Evolutionary conservation across 2,797 vertebrate genomes (phyloP).

Genomic region (Margarornis squamiger): DNA sequence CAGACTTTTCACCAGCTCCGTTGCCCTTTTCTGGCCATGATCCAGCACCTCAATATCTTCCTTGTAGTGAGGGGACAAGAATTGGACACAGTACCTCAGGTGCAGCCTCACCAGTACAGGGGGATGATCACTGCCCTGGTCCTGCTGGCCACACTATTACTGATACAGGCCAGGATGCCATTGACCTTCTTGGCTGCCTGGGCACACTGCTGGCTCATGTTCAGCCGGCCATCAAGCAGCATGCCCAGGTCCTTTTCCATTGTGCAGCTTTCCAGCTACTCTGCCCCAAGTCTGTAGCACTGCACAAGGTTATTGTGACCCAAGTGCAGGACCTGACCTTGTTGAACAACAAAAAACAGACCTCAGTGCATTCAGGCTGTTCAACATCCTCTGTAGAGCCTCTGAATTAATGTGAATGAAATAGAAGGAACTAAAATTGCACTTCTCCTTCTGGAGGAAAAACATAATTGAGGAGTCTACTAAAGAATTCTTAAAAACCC

Average conservation of each 20-base stretch:
- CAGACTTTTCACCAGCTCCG: background rate
- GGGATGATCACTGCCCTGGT: rapidly evolving
- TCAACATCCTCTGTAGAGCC: background rate
- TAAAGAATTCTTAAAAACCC: background rate
- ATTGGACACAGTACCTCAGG: rapidly evolving
- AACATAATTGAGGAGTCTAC: background rate
- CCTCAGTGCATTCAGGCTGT: background rate
- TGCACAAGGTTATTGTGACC: background rate
- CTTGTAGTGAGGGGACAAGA: background rate
- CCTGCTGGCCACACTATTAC: background rate
- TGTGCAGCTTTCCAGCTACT: background rate
- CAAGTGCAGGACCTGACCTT: background rate
- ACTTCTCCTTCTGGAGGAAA: background rate
- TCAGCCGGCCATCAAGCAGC: background rate
- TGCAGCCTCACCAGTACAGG: background rate
- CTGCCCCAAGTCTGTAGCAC: no score
- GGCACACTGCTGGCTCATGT: background rate
- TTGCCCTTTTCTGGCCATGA: rapidly evolving
- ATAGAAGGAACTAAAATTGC: background rate
- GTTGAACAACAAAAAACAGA: background rate
- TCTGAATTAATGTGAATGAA: background rate
- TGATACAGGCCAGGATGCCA: background rate
- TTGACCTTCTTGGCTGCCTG: background rate
- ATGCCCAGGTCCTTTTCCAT: background rate
- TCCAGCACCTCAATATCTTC: background rate